Conservation (phyloP, 37 sponge, comb jelly and placozoan genomes). For the Aphrocallistes beatrix region DNA sequence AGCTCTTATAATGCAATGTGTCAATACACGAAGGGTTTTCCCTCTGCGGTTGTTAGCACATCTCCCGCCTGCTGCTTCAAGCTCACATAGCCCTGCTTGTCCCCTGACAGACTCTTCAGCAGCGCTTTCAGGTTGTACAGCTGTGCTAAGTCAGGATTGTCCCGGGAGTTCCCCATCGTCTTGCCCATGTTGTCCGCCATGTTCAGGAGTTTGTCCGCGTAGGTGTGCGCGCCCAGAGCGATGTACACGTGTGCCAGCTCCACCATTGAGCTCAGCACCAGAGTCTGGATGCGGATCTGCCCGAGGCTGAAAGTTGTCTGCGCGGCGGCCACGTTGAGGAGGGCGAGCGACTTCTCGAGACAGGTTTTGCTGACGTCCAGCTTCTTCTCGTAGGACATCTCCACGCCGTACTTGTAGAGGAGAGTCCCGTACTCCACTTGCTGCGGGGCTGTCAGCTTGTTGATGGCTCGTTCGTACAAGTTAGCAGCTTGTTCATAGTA, state of each 20-base stretch:
- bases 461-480: not conserved
- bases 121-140: not conserved
- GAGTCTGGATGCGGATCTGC: not conserved
- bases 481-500: not conserved
- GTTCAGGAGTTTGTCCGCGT: not conserved
- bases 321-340: not conserved
- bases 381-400: not conserved
- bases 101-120: not conserved
- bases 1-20: no score
- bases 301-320: not conserved
- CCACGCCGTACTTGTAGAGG: not conserved
- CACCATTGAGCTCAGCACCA: not conserved
- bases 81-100: not conserved
- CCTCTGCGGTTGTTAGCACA: not conserved
- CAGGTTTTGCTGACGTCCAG: not conserved
- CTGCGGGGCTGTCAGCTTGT: not conserved
- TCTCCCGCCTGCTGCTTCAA: not conserved
- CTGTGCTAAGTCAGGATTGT: not conserved
- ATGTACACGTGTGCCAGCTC: not conserved
- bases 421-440: not conserved
- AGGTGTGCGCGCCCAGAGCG: not conserved
- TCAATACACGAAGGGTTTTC: constrained; percentile 1
- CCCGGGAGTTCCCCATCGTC: not conserved
- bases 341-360: not conserved
- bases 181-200: constrained; percentile 10